Evolutionary conservation across 2,888 invertebrate species (phyloP).

Genomic region (Trichacis sp.): DNA sequence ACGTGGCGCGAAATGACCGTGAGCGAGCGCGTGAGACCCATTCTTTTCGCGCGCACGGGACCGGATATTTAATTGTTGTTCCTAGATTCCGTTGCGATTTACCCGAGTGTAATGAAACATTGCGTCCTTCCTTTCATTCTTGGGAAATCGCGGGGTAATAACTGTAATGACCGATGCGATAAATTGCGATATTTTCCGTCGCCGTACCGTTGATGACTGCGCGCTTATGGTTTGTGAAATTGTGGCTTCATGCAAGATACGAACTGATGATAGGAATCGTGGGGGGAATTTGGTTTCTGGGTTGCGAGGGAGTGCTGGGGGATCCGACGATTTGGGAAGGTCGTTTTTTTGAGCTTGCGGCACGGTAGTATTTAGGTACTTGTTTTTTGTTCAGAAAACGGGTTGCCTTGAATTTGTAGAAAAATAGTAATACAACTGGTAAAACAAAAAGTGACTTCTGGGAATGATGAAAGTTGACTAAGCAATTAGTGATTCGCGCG

Average conservation of each 20-base stretch:
- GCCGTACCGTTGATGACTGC: background rate
- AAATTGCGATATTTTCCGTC: background rate
- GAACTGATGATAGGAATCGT: background rate
- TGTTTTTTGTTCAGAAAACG: no score
- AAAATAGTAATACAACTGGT: no score
- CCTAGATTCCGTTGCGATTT: background rate
- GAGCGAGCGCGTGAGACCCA: constrained; percentile 29
- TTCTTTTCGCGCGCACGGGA: constrained; percentile 29
- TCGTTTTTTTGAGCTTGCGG: background rate
- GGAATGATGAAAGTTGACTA: no score
- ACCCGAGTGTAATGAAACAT: background rate
- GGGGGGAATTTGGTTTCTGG: background rate
- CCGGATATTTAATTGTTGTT: constrained; percentile 30
- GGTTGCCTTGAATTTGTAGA: no score
- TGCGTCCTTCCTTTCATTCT: constrained; percentile 2
- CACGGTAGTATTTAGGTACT: constrained; percentile 5
- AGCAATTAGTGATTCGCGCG: no score
- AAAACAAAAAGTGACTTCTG: no score
- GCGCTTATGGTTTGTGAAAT: background rate
- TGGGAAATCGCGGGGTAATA: background rate
- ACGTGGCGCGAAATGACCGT: constrained; percentile 27
- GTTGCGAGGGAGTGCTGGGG: background rate
- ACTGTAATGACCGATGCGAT: background rate
- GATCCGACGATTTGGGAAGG: background rate
- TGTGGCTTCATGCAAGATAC: background rate